A percentile compares a stretch with the other conserved stretches of the same genome.
Conservation (phyloP, 2,797 vertebrate species). For the Centroberyx gerrardi region DNA sequence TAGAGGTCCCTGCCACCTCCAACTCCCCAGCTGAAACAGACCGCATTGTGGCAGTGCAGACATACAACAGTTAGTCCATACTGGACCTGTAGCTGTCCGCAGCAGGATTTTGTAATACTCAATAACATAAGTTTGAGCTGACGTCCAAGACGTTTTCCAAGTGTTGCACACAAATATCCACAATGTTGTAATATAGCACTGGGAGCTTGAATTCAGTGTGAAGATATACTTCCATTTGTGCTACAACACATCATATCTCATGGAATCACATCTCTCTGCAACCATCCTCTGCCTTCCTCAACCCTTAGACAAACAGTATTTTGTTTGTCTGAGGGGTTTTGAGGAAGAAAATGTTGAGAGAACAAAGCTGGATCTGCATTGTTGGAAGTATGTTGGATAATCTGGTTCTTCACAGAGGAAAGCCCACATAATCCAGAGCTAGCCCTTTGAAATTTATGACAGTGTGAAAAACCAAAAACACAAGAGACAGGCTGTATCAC, state of each 20-base stretch:
- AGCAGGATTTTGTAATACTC: constrained; percentile 4
- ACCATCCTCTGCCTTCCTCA: constrained; percentile 5
- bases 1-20: constrained; percentile 10
- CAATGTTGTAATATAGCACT: neutral
- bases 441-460: constrained; percentile 44
- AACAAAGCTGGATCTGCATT: constrained; percentile 46
- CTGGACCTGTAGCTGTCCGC: constrained; percentile 6
- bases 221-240: neutral
- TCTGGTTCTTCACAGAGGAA: constrained; percentile 41
- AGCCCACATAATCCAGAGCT: constrained; percentile 41
- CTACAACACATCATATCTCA: neutral
- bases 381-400: constrained; percentile 41
- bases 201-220: too few species aligned
- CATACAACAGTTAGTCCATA: neutral
- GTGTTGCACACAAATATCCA: neutral
- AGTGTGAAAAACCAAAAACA: constrained; percentile 31
- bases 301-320: constrained; percentile 20
- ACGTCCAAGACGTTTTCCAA: too few species aligned
- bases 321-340: constrained; percentile 3
- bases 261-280: neutral
- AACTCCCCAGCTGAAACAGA: too few species aligned
- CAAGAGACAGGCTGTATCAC: constrained; percentile 27
- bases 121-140: neutral
- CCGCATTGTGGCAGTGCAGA: neutral
- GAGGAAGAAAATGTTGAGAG: constrained; percentile 19